Base-by-base conservation (phyloP, 2,797 vertebrate species). In the Clarias platycephalus region DNA sequence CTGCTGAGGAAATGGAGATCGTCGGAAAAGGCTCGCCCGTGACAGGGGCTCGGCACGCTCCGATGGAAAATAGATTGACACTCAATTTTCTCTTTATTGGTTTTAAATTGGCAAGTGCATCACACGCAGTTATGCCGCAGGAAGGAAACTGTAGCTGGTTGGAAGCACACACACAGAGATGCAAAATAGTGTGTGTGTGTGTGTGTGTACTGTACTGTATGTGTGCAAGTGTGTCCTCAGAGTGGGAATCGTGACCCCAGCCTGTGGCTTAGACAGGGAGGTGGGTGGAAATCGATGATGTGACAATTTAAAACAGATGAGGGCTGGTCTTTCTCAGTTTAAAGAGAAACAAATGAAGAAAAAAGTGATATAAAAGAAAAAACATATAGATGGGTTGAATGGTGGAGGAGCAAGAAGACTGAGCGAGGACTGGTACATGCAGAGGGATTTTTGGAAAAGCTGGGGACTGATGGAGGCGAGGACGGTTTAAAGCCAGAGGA, bases 41-140 rank as follows among this genome's bases (percentile, higher is more conserved):
- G 57, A 78, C 75, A 62, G 10, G 31, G 75, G 22, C 31, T 78
- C 67, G 55, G 16, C 24, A 20, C 24, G 16, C 72, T 57, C 9
- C 66, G 20, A 79, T 74, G 63, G 78, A 80, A 62, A 85, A 84
- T 82, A 78, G 84, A 70, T 66, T 88, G 77, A 66, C 85, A 88
- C 91, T 88, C 85, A 88, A 89, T 84, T 85, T 44, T 70, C 68
- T 85, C 83, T 85, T 90, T 66, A 83, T 66, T 76, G 60, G 72
- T 66, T 83, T 66, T 75, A 83, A 83, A 66, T 75, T 83, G 44
- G 40, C 71, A 5, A 53, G 60, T 31, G 81, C 60, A 75, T 75
- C 60, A 75, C 70, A 53, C 24, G 3, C 58, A 24, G 31, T 34
- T 31, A 31, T 53, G 20, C 81, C 24, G 2, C 12, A 31, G 37